Evolutionary conservation across 2,797 vertebrate species (phyloP), one percentile per base, ranked within the genome.

Genomic region (Glyptemys insculpta): DNA sequence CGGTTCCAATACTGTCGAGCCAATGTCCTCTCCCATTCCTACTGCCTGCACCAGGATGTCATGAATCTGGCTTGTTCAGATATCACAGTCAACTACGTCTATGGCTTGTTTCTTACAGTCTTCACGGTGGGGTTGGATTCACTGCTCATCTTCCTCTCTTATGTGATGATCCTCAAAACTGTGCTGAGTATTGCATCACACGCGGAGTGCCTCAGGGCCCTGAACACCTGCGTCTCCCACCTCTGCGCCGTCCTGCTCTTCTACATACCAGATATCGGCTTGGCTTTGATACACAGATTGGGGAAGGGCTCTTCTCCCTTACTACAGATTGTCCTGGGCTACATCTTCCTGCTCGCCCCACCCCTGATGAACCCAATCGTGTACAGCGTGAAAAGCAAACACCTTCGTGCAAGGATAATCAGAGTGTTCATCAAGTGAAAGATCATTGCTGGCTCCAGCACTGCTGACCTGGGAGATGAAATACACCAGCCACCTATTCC

Each of bases 141-240:
- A 5, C 34, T 68, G 34, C 18, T 68, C 62, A 68, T 68, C 34
- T n/a, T n/a, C 8, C 62, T 68, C n/a, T 68, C 34, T 37, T 68
- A 68, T 21, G 34, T n/a, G 34, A 37, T 68, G 62, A 68, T 68
- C 34, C 62, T 68, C 62, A 68, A 37, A 37, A 68, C 62, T 5
- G 62, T n/a, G 34, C 34, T 68, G 34, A 19, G 34, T 7, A 2
- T 37, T 9, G 62, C 34, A 37, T 68, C 62, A 2, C 34, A 31
- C 3, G 2, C 7, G 4, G 34, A 65, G 62, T 8, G 31, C 62
- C 15, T 65, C 62, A n/a, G 34, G 74, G 96, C 97, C 3, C 97
- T 99, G 74, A 97, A 98, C 91, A 98, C 98, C 37, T 98, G 98
- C 31, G 72, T 88, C 49, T 97, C 97, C 11, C 98, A 98, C 4